Conservation (phyloP, 2,797 vertebrate genomes). For the Heliangelus exortis region DNA sequence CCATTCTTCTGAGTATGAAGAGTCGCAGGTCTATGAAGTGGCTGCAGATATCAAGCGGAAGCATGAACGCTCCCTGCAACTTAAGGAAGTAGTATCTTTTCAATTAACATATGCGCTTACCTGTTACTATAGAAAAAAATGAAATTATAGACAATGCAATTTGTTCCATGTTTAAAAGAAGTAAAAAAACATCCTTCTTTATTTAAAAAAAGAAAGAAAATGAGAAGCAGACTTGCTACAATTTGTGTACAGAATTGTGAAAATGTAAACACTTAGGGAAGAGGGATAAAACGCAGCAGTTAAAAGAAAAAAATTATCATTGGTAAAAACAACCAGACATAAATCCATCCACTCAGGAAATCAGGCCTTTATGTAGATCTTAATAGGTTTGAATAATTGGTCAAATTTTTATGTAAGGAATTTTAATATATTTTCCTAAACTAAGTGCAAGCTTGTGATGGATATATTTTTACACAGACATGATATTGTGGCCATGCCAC, state of each 20-base stretch:
- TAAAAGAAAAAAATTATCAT: background rate
- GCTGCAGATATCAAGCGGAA: slow-evolving; percentile 48
- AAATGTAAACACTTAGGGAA: background rate
- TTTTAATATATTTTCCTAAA: slow-evolving; percentile 33
- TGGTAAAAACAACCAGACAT: background rate
- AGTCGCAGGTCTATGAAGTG: slow-evolving; percentile 21
- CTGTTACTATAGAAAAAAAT: background rate
- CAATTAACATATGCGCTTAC: background rate
- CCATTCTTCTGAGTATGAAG: slow-evolving; percentile 14
- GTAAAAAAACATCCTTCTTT: background rate
- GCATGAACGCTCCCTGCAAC: background rate
- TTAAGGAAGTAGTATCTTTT: background rate
- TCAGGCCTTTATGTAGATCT: background rate
- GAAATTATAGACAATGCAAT: background rate
- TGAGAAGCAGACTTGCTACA: background rate
- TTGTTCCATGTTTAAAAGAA: background rate
- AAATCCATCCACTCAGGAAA: background rate
- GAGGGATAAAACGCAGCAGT: background rate
- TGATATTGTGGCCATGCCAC: background rate
- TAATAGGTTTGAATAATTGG: background rate
- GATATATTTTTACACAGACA: background rate
- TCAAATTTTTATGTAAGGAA: background rate
- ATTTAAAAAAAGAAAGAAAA: background rate
- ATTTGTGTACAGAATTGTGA: background rate
- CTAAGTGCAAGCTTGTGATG: slow-evolving; percentile 10